Conservation (phyloP, 64 coral and sea anemone species). For the Pocillopora verrucosa region DNA sequence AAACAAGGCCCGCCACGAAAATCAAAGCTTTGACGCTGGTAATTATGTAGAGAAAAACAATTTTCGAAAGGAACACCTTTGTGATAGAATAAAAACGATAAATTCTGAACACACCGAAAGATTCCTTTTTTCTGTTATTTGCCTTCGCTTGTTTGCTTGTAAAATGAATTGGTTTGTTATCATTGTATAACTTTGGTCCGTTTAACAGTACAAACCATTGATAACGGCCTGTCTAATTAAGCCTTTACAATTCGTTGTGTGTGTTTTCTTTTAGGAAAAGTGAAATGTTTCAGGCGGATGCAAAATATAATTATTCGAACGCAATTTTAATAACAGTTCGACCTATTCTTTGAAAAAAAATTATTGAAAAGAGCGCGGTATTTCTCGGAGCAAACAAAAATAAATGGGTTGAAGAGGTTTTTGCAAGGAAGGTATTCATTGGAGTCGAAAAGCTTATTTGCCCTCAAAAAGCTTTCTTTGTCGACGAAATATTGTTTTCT, state of each 20-base stretch:
- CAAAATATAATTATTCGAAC: conserved; percentile 65
- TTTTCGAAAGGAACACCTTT: background rate
- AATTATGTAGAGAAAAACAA: conserved; percentile 32
- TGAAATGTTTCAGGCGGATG: conserved; percentile 82
- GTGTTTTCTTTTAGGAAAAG: conserved; percentile 76
- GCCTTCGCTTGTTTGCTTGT: conserved; percentile 75
- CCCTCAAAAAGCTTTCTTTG: conserved; percentile 41
- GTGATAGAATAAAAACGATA: conserved; percentile 21
- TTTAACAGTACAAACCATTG: conserved; percentile 74
- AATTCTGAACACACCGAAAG: conserved; percentile 24
- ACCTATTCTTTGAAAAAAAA: conserved; percentile 88
- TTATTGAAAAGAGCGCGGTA: conserved; percentile 78
- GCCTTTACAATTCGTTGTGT: conserved; percentile 60
- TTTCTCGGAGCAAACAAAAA: conserved; percentile 73
- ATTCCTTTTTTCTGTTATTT: conserved; percentile 32
- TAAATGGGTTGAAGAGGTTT: conserved; percentile 49
- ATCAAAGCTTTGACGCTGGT: conserved; percentile 28
- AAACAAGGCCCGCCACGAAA: conserved; percentile 61
- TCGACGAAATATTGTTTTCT: conserved; percentile 39
- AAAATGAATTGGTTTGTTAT: conserved; percentile 89
- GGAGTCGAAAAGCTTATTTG: conserved; percentile 32
- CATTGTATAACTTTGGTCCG: conserved; percentile 51
- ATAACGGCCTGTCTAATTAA: conserved; percentile 89
- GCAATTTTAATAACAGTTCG: conserved; percentile 77
- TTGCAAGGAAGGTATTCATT: conserved; percentile 34